Base-by-base conservation (phyloP, 2,888 invertebrate species). In the Apoda limacodes region DNA sequence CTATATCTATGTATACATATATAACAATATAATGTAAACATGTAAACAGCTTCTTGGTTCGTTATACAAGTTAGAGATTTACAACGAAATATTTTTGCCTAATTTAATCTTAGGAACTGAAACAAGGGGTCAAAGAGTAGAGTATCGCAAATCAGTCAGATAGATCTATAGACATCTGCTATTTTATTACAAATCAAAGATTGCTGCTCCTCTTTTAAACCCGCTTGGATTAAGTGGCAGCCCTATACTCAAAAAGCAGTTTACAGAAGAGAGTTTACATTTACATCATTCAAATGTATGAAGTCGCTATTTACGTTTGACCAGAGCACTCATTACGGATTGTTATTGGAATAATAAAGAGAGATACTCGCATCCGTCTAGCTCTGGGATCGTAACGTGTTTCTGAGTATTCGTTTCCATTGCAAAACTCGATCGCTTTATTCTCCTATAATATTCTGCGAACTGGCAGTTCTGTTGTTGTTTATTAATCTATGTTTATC, bases 331-430 rank as follows among this genome's bases (percentile, higher is more conserved):
- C 78, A 74, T 78, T 74, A 76, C 75, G 59, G 74, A 78, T 78
- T 78, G 78, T 80, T 80, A 80, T 78, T 76, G 72, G 71, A 75
- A 80, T 80, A 78, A 78, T 78, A 78, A 76, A 78, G 75, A 69
- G 64, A 55, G 60, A 60, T 64, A 57, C 59, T 46, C 53, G 60
- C 64, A 70, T 78, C 72, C 72, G 72, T 69, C 64, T 61, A 60
- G 55, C 55, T 52, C 53, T 49, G 50, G 56, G 64, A 64, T 71
- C 71, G 69, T 74, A 68, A 69, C 69, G 51, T 50, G 42, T 51
- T 75, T 74, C 74, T 56, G 46, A 65, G 72, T 72, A 75, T 53
- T 57, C 42, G 52, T 51, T 56, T 58, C 63, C 46, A 60, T 76
- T 78, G 75, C 76, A 62, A 76, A 76, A 76, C 55, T 53, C 53